Evolutionary conservation across 2,797 vertebrate species (phyloP).

Genomic region (Brachyalestes nurse): DNA sequence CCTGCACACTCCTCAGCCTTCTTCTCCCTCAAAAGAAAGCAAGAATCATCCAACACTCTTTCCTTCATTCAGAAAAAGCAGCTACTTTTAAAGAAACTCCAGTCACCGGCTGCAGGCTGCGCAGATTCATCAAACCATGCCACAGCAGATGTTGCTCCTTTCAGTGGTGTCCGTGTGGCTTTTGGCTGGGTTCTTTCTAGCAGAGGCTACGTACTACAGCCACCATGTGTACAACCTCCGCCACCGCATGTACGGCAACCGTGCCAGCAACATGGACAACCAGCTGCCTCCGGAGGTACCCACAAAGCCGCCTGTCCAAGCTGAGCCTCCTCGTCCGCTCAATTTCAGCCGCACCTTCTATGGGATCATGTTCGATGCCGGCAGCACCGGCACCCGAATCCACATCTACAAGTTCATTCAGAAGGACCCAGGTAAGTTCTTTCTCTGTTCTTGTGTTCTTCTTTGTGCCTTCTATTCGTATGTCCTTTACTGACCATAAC

Average conservation of each 20-base stretch:
- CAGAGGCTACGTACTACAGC: conserved; percentile 81
- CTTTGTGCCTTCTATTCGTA: background rate
- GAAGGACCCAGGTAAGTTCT: conserved; percentile 85
- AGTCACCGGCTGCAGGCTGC: conserved; percentile 42
- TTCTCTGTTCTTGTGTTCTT: conserved; percentile 9
- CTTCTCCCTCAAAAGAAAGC: conserved; percentile 34
- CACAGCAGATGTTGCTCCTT: conserved; percentile 70
- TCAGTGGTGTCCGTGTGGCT: conserved; percentile 72
- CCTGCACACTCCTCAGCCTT: conserved; percentile 37
- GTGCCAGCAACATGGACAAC: conserved; percentile 76
- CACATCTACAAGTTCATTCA: conserved; percentile 97
- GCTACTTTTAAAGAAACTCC: conserved; percentile 46
- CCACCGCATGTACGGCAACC: conserved; percentile 74
- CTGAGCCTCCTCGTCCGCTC: conserved; percentile 68
- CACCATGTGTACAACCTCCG: conserved; percentile 78
- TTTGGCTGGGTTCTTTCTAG: conserved; percentile 73
- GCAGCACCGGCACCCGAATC: conserved; percentile 96
- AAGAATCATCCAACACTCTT: conserved; percentile 29
- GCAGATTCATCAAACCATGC: conserved; percentile 67
- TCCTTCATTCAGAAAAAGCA: conserved; percentile 10
- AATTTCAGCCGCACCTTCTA: conserved; percentile 82
- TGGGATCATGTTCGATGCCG: conserved; percentile 98
- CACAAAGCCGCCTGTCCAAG: conserved; percentile 62
- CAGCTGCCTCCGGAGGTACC: conserved; percentile 77
- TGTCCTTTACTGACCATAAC: conserved; percentile 15